A percentile compares a stretch with the other conserved stretches of the same genome.
These are phyloP conservation scores for Artibeus lituratus DNA, from an alignment of 2,797 vertebrate species.

Conservation along the genomic window DNA sequence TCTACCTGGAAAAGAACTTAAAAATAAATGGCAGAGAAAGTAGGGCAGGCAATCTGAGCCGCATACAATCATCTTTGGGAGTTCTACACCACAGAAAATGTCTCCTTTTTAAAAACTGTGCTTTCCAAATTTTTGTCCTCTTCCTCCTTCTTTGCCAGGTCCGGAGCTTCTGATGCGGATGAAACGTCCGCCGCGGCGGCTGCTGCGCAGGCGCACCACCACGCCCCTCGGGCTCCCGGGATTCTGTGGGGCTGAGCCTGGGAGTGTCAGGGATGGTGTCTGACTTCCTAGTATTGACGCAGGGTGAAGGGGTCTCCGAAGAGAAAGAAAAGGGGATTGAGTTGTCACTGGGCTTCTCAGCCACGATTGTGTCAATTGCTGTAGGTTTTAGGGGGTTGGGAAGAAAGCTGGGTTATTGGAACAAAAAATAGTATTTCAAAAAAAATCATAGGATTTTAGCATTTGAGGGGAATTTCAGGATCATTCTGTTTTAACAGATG, in stretches of 20 bases:
- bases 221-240: neutral
- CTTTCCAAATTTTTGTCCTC: neutral
- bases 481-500: neutral
- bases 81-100: neutral
- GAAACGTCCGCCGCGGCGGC: neutral
- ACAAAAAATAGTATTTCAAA: neutral
- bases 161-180: neutral
- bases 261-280: neutral
- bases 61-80: neutral
- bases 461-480: neutral
- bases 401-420: neutral
- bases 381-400: neutral
- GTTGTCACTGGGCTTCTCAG: neutral
- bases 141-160: neutral
- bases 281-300: neutral
- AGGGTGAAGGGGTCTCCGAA: neutral
- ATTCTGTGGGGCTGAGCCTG: no score
- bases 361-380: neutral
- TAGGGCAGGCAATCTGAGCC: neutral
- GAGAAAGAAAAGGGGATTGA: neutral
- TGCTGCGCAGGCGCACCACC: neutral
- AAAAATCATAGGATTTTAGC: neutral
- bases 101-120: neutral
- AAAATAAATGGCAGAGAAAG: neutral
- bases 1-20: conserved; percentile 23